Evolutionary conservation across 2,888 invertebrate species (phyloP).

Genomic region (Deilephila porcellus): DNA sequence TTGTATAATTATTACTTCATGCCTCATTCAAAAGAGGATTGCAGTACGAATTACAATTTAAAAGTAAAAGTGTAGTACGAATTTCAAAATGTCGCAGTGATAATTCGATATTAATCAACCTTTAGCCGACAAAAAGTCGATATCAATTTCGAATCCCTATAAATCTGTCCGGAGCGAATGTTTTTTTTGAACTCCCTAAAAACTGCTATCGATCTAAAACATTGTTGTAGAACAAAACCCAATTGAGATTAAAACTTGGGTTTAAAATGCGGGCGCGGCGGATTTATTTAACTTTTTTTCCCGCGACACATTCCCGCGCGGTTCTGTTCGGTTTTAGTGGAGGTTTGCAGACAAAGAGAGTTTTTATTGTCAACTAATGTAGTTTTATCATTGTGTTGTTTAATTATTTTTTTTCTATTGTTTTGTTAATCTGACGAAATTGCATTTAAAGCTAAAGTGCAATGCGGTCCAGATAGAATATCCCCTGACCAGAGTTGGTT

Average conservation of each 20-base stretch:
- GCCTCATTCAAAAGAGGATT: no score
- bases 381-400: not conserved
- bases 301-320: slow-evolving; percentile 36
- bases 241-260: slow-evolving; percentile 67
- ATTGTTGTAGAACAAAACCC: slow-evolving; percentile 42
- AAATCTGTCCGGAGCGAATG: not conserved
- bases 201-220: slow-evolving; percentile 14
- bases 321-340: slow-evolving; percentile 11
- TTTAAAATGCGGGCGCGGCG: slow-evolving; percentile 48
- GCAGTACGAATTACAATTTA: no score
- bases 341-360: not conserved
- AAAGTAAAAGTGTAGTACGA: not conserved
- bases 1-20: no score
- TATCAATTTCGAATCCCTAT: not conserved
- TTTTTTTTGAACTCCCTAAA: not conserved
- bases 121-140: no score
- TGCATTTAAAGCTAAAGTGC: no score
- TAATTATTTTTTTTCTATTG: no score
- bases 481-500: no score
- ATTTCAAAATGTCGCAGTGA: no score
- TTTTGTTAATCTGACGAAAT: no score
- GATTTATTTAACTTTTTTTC: slow-evolving; percentile 69
- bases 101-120: no score
- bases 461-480: no score
- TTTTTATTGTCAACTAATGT: not conserved